Base-by-base conservation (phyloP, 2,888 invertebrate genomes). In the Tenthredo notha region DNA sequence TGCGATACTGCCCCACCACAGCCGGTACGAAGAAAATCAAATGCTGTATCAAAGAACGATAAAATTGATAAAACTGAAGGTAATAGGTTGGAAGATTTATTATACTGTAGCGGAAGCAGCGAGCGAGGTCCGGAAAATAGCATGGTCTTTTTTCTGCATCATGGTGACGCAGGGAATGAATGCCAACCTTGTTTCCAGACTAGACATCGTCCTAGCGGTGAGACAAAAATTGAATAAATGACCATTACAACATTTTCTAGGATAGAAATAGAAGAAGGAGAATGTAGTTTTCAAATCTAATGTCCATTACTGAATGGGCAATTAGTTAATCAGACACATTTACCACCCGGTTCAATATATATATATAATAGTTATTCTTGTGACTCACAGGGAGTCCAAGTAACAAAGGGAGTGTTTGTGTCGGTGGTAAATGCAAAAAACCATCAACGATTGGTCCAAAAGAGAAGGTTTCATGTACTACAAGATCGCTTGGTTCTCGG, bases 131-230 rank as follows among this genome's bases (percentile, higher is more conserved):
- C 47, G 43, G 70, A 82, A 29, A 88, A 82, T 61, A 87, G 86
- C 21, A 86, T 89, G 87, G 50, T 89, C 2, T 88, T 90, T 33
- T 84, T 90, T 12, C 87, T 90, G 54, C 89, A 88, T 78, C 88
- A 90, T 18, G 86, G 85, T 43, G 89, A 90, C 65, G 86, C 87
- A 0, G 87, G 78, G 7, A 88, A 87, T 54, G 72, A 87, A 21
- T 88, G 88, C 37, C 65, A 50, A 21, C n/a, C 80, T 40, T 87
- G 88, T 54, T n/a, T 15, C 9, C 65, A 5, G 15, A 0, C 61
- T 6, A 21, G 54, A 21, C 47, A 85, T 15, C 85, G 43, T 3
- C 50, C 86, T 5, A 87, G 87, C 10, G 87, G 87, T 15, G 84
- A 86, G 15, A 87, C 85, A 7, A 25, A 85, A 3, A 84, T 86